Evolutionary conservation across 2,888 invertebrate genomes (phyloP), one percentile per base, ranked within the genome.

Genomic region (Tipula unca): DNA sequence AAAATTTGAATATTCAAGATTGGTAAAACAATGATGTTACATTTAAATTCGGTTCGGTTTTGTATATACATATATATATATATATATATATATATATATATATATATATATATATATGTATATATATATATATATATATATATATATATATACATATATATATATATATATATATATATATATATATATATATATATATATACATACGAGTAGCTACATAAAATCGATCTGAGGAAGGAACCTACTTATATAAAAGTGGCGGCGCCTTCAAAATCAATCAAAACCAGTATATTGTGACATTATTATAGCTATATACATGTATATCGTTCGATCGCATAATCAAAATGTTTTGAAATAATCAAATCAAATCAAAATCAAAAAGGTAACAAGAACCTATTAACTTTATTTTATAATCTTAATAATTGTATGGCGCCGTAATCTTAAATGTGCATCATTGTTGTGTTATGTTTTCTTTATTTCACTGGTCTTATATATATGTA

Each of bases 351-450:
- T 69, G 69, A 69, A 25, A 69, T 69, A 69, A 69, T 69, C 69
- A 69, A 20, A 69, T 69, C 69, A 69, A 69, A 69, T 69, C 69
- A 20, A 20, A 54, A 69, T 69, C 69, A 69, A 69, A 69, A 69
- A 69, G 69, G 69, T 69, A 69, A 69, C 69, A 69, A 69, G 69
- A 54, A 69, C 69, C 69, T 69, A 69, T 69, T 25, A 69, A 69
- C 69, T 69, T 69, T 25, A 69, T 25, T 69, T 69, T 69, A 69
- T 69, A 69, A 69, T 69, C 69, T 69, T 13, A 69, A 69, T 69
- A 69, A 69, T 69, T 69, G 69, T 25, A 69, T 69, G 69, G 69
- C 69, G 69, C 69, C 69, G 69, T 69, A 69, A 69, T 69, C 69
- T 69, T 69, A 69, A 69, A 69, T 69, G 69, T 69, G 69, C 25